phyloP scores from a whole-genome alignment of 2,888 invertebrate species.

The Horisme vitalbata region DNA sequence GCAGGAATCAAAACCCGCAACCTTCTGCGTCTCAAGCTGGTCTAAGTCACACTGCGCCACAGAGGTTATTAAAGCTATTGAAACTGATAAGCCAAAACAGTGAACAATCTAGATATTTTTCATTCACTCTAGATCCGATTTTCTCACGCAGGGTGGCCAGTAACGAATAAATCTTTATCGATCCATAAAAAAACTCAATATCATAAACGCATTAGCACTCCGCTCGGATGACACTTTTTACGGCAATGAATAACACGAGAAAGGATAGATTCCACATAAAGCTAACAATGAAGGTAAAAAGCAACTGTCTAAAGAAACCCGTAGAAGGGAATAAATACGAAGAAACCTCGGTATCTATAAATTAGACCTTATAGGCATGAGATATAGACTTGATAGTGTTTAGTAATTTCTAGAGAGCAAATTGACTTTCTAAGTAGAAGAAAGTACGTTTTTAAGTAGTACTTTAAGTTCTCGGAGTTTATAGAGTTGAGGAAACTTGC shows the following conservation, averaged over 20 bases:
- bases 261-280: slow-evolving; percentile 4
- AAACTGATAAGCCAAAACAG: too few relatives aligned
- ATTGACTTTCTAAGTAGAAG: slow-evolving; percentile 1
- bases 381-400: slow-evolving; percentile 6
- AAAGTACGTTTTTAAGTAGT: not conserved
- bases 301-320: slow-evolving; percentile 3
- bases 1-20: too few relatives aligned
- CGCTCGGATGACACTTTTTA: slow-evolving; percentile 8
- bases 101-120: too few relatives aligned
- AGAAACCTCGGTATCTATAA: slow-evolving; percentile 9
- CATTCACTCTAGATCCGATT: too few relatives aligned
- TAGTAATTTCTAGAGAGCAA: slow-evolving; percentile 2
- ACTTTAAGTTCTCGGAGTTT: too few relatives aligned
- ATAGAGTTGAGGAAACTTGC: too few relatives aligned
- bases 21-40: too few relatives aligned
- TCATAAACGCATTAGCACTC: slow-evolving; percentile 12
- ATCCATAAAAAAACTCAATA: slow-evolving; percentile 2
- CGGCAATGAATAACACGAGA: slow-evolving; percentile 11
- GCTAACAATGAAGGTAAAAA: slow-evolving; percentile 18
- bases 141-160: too few relatives aligned
- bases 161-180: slow-evolving; percentile 2
- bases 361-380: slow-evolving; percentile 5
- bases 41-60: too few relatives aligned
- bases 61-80: too few relatives aligned
- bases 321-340: slow-evolving; percentile 12